Evolutionary conservation across 2,797 vertebrate genomes (phyloP), one percentile per base, ranked within the genome.

Genomic region (Anniella stebbinsi): DNA sequence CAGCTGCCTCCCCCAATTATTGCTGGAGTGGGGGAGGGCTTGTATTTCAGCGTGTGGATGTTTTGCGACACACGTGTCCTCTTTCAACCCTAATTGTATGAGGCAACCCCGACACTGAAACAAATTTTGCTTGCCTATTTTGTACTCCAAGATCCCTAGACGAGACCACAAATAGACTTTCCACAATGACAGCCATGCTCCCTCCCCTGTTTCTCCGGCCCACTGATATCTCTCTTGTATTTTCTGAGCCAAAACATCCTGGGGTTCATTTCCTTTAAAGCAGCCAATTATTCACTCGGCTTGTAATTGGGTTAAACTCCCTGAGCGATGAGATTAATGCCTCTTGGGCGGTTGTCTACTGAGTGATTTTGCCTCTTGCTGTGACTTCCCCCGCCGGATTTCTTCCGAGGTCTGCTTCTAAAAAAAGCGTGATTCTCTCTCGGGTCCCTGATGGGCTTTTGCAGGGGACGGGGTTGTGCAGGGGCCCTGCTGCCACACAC

Each of bases 281-380:
- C 82, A 54, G 76, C n/a, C 83, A 86, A 88, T 91, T 86, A 80
- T 75, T 88, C 87, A 86, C 67, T 86, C 36, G 17, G 7, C 77
- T 91, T 88, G 89, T 94, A 93, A 92, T 91, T 87, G 81, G 90
- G 87, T 93, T 94, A 92, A 89, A 85, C 33, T 93, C 87, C 87
- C 88, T 80, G 1, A 86, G 69, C 45, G 51, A 30, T 41, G 2
- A 92, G 88, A 69, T 54, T 80, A 54, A 87, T 38, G 78, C 57
- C 82, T 85, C 36, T 28, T 18, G 38, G 88, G 73, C 25, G 15
- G 84, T 87, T 41, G 69, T 63, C 77, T 23, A n/a, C 81, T 76
- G 73, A 2, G 80, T 9, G 48, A 28, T 72, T 87, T 51, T 80
- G 77, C 25, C 48, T 78, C 60, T 23, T 36, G 41, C 0, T 6